Evolutionary conservation across 2,888 invertebrate genomes (phyloP), one percentile per base, ranked within the genome.

Genomic region (Pseudococcus longispinus): DNA sequence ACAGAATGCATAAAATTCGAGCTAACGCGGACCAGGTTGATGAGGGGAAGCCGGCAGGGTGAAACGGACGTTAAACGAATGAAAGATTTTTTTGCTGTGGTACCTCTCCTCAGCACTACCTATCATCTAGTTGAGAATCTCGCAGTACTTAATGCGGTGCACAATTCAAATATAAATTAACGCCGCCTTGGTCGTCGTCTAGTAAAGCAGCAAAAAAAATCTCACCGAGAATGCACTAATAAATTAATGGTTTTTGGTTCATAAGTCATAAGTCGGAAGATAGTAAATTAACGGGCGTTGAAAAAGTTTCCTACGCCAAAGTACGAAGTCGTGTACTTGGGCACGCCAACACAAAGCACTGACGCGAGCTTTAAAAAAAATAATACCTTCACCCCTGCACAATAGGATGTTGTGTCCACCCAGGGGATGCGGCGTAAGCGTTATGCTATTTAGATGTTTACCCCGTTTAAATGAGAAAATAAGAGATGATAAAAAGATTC

Each of bases 361-460:
- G 65, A 65, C 65, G 74, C 32, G n/a, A 9, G 74, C 51, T 51
- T 51, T n/a, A 51, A 51, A 74, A 32, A 74, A 37, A 37, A 74
- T 26, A 74, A 37, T 18, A 74, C 37, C 32, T 74, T 32, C 51
- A n/a, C 51, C 44, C 51, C 3, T 2, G 51, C 51, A n/a, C 15
- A 51, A 15, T 74, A 37, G 15, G 32, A 37, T 3, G 74, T 37
- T 74, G 32, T 77, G 85, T 85, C 85, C 85, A 85, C 85, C 77
- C 74, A 74, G 44, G 85, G 85, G 85, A 85, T 77, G 26, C 74
- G 15, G 32, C 23, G 85, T 74, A 74, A 85, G 77, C 85, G 85
- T 85, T 85, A 85, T 85, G 77, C 85, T 77, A 74, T 74, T 70
- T 46, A 44, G 74, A 85, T 85, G 74, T 85, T 85, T 77, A 77